Conservation (phyloP, 2,888 invertebrate genomes). For the Agrotis puta region DNA sequence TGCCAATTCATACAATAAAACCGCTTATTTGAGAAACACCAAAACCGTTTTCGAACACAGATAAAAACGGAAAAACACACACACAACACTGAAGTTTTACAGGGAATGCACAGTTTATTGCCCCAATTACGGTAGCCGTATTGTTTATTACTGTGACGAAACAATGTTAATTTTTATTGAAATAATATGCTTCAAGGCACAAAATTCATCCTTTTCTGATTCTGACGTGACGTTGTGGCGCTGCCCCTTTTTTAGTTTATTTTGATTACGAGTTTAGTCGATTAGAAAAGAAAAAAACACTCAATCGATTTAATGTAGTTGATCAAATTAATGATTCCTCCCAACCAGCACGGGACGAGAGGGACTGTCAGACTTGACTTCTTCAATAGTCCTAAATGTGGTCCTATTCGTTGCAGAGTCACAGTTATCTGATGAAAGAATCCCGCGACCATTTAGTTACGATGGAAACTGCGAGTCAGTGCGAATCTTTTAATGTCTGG, state of each 20-base stretch:
- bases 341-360: too few species aligned
- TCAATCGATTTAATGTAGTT: too few species aligned
- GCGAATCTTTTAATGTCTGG: too few species aligned
- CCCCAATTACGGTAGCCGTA: slow-evolving; percentile 56
- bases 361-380: too few species aligned
- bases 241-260: slow-evolving; percentile 32
- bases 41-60: slow-evolving; percentile 52
- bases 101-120: slow-evolving; percentile 58
- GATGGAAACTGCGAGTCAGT: too few species aligned
- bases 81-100: slow-evolving; percentile 47
- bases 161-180: slow-evolving; percentile 65
- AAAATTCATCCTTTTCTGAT: slow-evolving; percentile 72
- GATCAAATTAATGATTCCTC: too few species aligned
- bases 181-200: slow-evolving; percentile 74
- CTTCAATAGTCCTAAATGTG: too few species aligned
- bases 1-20: slow-evolving; percentile 65
- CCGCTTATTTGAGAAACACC: slow-evolving; percentile 58
- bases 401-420: too few species aligned
- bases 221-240: slow-evolving; percentile 72
- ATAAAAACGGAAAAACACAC: slow-evolving; percentile 49
- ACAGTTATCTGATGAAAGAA: too few species aligned
- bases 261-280: slow-evolving; percentile 42
- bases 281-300: background rate
- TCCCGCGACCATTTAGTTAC: too few species aligned
- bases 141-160: slow-evolving; percentile 60